These are phyloP conservation scores for Pygmarrhopalites habei DNA, from an alignment of 1,140 invertebrate genomes.

Conservation along the genomic window DNA sequence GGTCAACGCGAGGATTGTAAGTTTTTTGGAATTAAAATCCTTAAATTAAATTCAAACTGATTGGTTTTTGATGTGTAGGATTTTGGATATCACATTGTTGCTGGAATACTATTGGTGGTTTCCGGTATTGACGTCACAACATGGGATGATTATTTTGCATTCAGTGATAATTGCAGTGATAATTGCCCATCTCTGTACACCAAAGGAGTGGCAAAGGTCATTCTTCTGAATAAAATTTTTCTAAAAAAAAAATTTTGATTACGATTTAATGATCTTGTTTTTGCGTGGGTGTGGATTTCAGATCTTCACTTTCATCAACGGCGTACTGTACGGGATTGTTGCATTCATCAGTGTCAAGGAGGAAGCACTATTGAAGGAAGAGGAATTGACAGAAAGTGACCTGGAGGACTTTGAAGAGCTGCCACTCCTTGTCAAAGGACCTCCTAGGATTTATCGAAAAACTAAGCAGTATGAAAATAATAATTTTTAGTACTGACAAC, in stretches of 20 bases:
- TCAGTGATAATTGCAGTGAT: background rate
- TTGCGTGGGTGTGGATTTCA: too few species aligned
- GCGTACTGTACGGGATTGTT: conserved; percentile 2
- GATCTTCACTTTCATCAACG: background rate
- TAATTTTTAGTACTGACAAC: too few species aligned
- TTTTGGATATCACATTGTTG: conserved; percentile 2
- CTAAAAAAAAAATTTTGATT: too few species aligned
- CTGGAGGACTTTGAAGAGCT: background rate
- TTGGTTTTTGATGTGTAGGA: conserved; percentile 2
- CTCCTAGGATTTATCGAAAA: too few species aligned
- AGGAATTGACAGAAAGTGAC: conserved; percentile 1
- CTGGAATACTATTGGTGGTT: background rate
- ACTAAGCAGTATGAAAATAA: too few species aligned
- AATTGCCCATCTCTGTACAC: background rate
- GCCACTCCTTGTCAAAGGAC: too few species aligned
- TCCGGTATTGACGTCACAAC: background rate
- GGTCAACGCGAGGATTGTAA: background rate
- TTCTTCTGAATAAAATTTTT: too few species aligned
- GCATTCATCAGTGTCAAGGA: background rate
- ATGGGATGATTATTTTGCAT: conserved; percentile 3
- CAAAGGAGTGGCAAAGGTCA: conserved; percentile 3
- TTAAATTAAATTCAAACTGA: too few species aligned
- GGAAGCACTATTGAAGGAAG: background rate
- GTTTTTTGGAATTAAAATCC: too few species aligned
- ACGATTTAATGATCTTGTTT: too few species aligned